Conservation (phyloP, 2,797 vertebrate species). For the Cichlasoma orientale region DNA sequence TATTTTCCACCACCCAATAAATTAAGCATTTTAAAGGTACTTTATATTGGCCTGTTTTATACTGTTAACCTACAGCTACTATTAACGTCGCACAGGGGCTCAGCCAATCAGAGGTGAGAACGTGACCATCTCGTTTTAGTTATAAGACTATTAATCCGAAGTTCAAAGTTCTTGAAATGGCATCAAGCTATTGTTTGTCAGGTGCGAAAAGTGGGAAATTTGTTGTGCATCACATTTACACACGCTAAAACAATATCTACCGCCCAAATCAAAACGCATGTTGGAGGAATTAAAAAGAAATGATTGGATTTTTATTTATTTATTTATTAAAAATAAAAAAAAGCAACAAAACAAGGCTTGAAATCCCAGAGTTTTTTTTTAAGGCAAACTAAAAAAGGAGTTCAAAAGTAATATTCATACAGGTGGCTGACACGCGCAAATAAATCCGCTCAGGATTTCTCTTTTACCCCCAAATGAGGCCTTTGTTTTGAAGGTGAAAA, state of each 20-base stretch:
- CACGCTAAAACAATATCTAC: not conserved
- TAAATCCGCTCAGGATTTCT: too few relatives aligned
- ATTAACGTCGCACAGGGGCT: not conserved
- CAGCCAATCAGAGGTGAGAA: not conserved
- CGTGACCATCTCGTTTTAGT: not conserved
- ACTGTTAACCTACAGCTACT: not conserved
- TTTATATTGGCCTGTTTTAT: not conserved
- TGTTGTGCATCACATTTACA: not conserved
- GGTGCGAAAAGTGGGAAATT: not conserved
- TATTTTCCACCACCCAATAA: too few relatives aligned
- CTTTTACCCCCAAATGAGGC: not conserved
- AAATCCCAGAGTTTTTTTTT: not conserved
- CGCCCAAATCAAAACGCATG: not conserved
- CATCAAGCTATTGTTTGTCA: not conserved
- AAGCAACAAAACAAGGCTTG: not conserved
- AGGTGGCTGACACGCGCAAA: not conserved
- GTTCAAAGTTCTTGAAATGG: not conserved
- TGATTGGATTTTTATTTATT: not conserved
- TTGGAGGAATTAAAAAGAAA: not conserved
- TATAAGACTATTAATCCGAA: not conserved
- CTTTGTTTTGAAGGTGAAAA: constrained; percentile 60
- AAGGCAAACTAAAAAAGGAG: not conserved
- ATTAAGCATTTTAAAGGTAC: too few relatives aligned
- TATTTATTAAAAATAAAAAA: not conserved
- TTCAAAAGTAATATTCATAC: not conserved